These are phyloP conservation scores for Lysandra coridon DNA, from an alignment of 2,888 invertebrate genomes.

Conservation along the genomic window DNA sequence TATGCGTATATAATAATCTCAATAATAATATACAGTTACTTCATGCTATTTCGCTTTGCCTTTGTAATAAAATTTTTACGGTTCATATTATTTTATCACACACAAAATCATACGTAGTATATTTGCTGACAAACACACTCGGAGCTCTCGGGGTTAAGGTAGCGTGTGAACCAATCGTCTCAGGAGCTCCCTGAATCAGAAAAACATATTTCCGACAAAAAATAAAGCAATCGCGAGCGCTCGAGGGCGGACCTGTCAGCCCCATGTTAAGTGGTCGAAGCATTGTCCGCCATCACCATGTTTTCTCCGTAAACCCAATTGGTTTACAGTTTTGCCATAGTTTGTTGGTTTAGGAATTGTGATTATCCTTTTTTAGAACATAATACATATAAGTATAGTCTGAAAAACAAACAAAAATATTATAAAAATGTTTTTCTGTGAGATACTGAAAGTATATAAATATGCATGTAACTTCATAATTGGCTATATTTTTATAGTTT, in stretches of 20 bases:
- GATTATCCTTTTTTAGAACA: constrained; percentile 15
- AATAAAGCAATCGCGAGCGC: constrained; percentile 70
- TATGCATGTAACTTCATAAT: neutral
- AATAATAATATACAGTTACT: too few species aligned
- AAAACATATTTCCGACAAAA: constrained; percentile 66
- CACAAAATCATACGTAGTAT: neutral
- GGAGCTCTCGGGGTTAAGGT: constrained; percentile 34
- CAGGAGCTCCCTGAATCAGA: constrained; percentile 61
- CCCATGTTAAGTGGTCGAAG: constrained; percentile 79
- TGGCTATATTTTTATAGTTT: too few species aligned
- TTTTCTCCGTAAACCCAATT: constrained; percentile 76
- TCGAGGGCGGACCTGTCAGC: constrained; percentile 76
- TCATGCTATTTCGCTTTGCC: too few species aligned
- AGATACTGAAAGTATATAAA: neutral
- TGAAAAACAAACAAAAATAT: neutral
- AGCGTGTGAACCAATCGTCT: constrained; percentile 67
- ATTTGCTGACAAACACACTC: constrained; percentile 1
- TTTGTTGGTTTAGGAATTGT: constrained; percentile 54
- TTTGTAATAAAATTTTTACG: neutral
- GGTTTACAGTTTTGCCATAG: constrained; percentile 55
- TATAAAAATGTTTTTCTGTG: neutral
- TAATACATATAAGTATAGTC: neutral
- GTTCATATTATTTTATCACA: neutral
- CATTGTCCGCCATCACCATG: constrained; percentile 77
- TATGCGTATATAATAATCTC: too few species aligned